Evolutionary conservation across 2,113 vertebrate species (phyloP), one percentile per base, ranked within the genome.

Genomic region (Heliornis fulica): DNA sequence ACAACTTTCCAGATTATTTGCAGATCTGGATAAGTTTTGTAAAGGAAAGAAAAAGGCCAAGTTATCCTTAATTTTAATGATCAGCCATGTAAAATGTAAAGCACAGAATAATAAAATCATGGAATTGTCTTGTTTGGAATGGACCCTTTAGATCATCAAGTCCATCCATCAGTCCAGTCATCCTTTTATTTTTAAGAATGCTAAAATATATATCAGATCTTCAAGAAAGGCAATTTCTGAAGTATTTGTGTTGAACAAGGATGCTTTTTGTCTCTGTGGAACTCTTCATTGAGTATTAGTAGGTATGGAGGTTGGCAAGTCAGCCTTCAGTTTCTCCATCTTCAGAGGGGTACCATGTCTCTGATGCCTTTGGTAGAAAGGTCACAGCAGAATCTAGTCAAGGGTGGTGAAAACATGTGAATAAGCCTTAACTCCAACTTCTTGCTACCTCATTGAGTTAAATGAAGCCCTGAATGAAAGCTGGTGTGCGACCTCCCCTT

Each of bases 271-370:
- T 80, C 26, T 51, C 4, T 1, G 1, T 80, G 46, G 32, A 66
- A 66, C 31, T 20, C 8, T 66, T 85, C 25, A 80, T 2, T 0
- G 1, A 41, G 7, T 64, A 29, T 36, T n/a, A 68, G 31, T 13
- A 70, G 40, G 41, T 18, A 11, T 51, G 40, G n/a, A 90, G 23
- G 9, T 1, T 53, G 50, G 2, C 17, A 76, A 89, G 19, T 28
- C 56, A 80, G 3, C 34, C 22, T 71, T 59, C 50, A 77, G 29
- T 50, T 92, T 25, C 1, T 1, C 50, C 23, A 0, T 53, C 17
- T 74, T 61, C 40, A 34, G 15, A 22, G 17, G 4, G 3, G 1
- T 17, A 38, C 11, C 12, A 14, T 0, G 0, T 26, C 38, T 83
- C 25, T 18, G 32, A 61, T 32, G 8, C 14, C 2, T 76, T 75